Base-by-base conservation (phyloP, 2,797 vertebrate species). In the Trachurus trachurus region DNA sequence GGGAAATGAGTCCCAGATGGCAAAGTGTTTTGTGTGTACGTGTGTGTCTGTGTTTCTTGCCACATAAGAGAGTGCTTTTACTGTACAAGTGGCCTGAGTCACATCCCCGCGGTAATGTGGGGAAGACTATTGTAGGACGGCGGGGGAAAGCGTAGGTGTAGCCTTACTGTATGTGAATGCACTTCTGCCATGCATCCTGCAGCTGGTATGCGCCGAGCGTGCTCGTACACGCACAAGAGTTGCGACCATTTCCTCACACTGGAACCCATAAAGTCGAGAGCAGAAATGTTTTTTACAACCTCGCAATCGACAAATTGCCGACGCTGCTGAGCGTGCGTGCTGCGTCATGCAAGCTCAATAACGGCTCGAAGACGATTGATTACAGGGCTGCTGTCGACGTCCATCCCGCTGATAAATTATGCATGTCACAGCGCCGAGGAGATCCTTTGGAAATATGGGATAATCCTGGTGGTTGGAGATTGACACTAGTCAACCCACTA, bases 1-100 rank as follows among this genome's bases (percentile, higher is more conserved):
- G 79, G 82, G 88, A 85, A 90, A 93, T 90, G 87, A 91, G 80
- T 92, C 92, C 92, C 93, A 95, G 93, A 95, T 95, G 93, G 83
- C 71, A 71, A 83, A 83, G 85, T 90, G 87, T 90, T 83, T 72
- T 56, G 82, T 86, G 89, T 88, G 81, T 78, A 79, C 78, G 82
- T 81, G 85, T 82, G 77, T 44, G 71, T 81, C 74, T 88, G 65
- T 67, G 66, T 79, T 89, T 76, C 84, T 87, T 62, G 82, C 91
- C 94, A 94, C 92, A 94, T 94, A 65, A 87, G 83, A 92, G 87
- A 78, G 71, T 64, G 88, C 80, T 88, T 92, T 92, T 92, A 94
- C 93, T 92, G 92, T 93, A 94, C 88, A 70, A 91, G 80, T 80
- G 82, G 83, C 91, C 81, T 89, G 85, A 91, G 88, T 94, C 86